Evolutionary conservation across 1,140 invertebrate species (phyloP), one percentile per base, ranked within the genome.

Genomic region (Sitobion miscanthi): DNA sequence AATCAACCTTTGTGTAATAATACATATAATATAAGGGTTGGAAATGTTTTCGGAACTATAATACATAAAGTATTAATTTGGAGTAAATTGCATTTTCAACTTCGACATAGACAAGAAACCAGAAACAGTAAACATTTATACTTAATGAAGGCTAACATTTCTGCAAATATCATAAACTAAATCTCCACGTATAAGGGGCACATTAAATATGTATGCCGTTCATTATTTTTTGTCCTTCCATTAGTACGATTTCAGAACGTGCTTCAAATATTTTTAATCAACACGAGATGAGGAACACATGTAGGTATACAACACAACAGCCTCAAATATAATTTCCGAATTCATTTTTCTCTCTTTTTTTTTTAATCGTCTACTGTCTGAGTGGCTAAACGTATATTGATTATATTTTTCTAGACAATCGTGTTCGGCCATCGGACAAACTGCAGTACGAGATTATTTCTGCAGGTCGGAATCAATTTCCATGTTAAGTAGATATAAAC

Each of bases 51-150:
- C 45, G 38, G 45, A 86, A 47, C 85, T n/a, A 47, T 47, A 30
- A 45, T 30, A 86, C 25, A 47, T 86, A 86, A 85, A 85, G 83
- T 86, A 86, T 47, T 86, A 47, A 86, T 86, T 86, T 86, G 42
- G 85, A 86, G 85, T 30, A 86, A 86, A 86, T 86, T 86, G 25
- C 11, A 86, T 47, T 86, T 86, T 47, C 42, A 47, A 86, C 85
- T 86, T 86, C 23, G 45, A 86, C 42, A 30, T 30, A n/a, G 45
- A 86, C 9, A n/a, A 86, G 30, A 86, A 85, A 45, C 21, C 11
- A 42, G 35, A 45, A 85, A 42, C 45, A 86, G 25, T 47, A 47
- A 86, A 86, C 85, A 86, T 86, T 47, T n/a, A 86, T 47, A 86
- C 85, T 47, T 47, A 47, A 86, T 86, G 23, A 86, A 86, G 45